These are phyloP conservation scores for Drosophila rhopaloa DNA, from an alignment of 1,140 invertebrate genomes.

Conservation along the genomic window DNA sequence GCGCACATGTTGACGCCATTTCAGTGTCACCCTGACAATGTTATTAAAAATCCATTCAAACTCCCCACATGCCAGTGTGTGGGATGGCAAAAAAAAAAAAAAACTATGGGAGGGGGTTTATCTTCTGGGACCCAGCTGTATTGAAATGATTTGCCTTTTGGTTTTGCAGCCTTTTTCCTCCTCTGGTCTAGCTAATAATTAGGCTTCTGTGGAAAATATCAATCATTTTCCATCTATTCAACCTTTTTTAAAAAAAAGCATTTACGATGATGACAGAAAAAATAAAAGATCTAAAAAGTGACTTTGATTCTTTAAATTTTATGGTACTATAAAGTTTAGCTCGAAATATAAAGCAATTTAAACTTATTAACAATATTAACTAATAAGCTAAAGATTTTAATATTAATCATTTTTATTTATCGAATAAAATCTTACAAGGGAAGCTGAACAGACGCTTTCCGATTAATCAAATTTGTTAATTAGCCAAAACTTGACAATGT, in stretches of 20 bases:
- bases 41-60: constrained; percentile 82
- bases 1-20: constrained; percentile 70
- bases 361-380: no score
- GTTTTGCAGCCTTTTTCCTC: background rate
- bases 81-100: constrained; percentile 1
- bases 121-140: constrained; percentile 1
- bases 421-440: no score
- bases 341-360: no score
- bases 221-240: constrained; percentile 33
- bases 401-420: no score
- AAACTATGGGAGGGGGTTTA: background rate
- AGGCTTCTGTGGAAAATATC: constrained; percentile 13
- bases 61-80: constrained; percentile 38
- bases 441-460: background rate
- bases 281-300: background rate
- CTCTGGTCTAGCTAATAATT: constrained; percentile 17
- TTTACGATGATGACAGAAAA: background rate
- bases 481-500: constrained; percentile 1
- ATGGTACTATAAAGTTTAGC: no score
- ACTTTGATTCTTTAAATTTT: background rate
- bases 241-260: background rate
- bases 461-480: constrained; percentile 19
- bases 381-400: no score
- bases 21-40: constrained; percentile 69
- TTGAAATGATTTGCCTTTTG: constrained; percentile 36